phyloP scores from a whole-genome alignment of 2,888 invertebrate species.

The Lycocerus yunnanus region DNA sequence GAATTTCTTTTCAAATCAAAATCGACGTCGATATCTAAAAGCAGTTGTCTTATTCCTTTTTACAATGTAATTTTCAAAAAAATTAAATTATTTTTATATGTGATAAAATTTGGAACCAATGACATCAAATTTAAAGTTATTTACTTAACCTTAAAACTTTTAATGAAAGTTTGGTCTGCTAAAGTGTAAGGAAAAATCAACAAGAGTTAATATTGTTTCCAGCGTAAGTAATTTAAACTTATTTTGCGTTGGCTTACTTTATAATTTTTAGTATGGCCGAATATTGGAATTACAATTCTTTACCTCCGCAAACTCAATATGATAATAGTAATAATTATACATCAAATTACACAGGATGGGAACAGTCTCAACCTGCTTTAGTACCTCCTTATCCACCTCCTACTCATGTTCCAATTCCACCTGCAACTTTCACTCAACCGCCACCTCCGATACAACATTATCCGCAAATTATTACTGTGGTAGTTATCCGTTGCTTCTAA shows the following conservation, averaged over 20 bases:
- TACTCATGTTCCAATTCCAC: neutral
- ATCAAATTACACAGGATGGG: neutral
- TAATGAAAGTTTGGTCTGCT: neutral
- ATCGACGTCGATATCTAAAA: too few relatives aligned
- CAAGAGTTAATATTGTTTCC: neutral
- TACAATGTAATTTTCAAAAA: too few relatives aligned
- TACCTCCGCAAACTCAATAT: neutral
- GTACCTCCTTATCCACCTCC: conserved; percentile 24
- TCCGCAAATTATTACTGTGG: neutral
- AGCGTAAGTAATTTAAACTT: neutral
- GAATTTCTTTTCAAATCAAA: too few relatives aligned
- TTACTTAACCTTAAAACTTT: neutral
- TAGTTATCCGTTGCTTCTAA: neutral
- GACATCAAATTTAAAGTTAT: neutral
- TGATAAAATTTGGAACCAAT: neutral
- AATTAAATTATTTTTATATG: too few relatives aligned
- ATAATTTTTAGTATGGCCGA: conserved; percentile 18
- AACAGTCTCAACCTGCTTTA: neutral
- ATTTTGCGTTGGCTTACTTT: neutral
- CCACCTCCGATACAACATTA: conserved; percentile 2
- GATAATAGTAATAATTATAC: neutral
- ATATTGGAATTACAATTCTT: conserved; percentile 16
- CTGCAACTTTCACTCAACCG: conserved; percentile 5
- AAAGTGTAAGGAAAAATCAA: neutral
- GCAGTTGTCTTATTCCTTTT: too few relatives aligned